Conservation (phyloP, 2,113 vertebrate species). For the Calyptomena viridis region DNA sequence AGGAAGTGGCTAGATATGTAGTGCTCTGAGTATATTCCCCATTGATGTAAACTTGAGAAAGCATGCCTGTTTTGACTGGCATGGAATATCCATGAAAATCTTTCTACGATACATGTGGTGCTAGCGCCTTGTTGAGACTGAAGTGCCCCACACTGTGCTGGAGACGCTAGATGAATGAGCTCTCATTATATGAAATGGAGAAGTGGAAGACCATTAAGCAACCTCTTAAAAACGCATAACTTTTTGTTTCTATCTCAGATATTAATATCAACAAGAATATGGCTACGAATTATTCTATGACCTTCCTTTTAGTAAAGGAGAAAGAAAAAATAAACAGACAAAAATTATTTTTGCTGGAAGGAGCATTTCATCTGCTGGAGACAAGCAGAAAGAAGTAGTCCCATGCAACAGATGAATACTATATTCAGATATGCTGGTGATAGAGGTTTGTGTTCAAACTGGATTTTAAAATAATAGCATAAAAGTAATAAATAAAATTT, state of each 20-base stretch:
- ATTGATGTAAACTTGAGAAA: not conserved
- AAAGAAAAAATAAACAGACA: not conserved
- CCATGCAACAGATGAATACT: not conserved
- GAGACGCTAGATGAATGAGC: not conserved
- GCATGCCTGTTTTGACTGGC: rapidly evolving
- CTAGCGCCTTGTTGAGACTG: not conserved
- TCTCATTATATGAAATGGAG: not conserved
- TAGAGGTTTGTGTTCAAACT: not conserved
- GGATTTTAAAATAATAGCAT: not conserved
- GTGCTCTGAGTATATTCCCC: not conserved
- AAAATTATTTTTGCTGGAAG: not conserved
- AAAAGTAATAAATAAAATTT: not conserved
- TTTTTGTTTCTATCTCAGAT: not conserved
- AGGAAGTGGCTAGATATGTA: not conserved
- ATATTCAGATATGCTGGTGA: not conserved
- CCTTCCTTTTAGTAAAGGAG: not conserved
- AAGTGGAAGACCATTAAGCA: not conserved
- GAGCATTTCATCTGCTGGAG: not conserved
- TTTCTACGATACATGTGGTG: not conserved
- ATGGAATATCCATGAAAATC: not conserved
- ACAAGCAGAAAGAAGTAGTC: not conserved
- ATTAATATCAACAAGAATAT: not conserved
- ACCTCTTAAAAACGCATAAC: not conserved
- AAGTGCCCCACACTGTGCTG: not conserved
- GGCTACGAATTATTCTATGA: not conserved